These are phyloP conservation scores for Pectinophora gossypiella DNA, from an alignment of 1,140 invertebrate genomes.

Conservation along the genomic window DNA sequence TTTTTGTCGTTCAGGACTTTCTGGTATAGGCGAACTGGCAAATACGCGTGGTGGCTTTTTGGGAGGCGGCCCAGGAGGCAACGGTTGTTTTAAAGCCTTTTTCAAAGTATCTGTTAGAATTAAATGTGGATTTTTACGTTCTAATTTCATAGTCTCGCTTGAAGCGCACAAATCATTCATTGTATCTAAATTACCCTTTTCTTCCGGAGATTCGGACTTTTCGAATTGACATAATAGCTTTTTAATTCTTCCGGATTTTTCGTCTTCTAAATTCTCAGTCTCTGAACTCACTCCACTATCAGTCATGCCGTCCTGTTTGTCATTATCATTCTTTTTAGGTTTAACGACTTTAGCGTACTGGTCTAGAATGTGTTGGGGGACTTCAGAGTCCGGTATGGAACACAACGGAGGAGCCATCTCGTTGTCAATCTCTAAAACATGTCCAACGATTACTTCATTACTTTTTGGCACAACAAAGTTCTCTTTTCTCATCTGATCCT, in stretches of 20 bases:
- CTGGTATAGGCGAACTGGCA: constrained; percentile 24
- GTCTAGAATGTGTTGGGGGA: constrained; percentile 66
- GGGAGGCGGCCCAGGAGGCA: constrained; percentile 81
- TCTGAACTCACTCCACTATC: constrained; percentile 72
- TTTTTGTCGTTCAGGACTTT: constrained; percentile 45
- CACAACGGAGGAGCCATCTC: constrained; percentile 15
- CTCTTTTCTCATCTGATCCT: constrained; percentile 67
- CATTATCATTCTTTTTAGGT: constrained; percentile 48
- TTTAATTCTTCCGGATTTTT: constrained; percentile 40
- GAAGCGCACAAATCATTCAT: constrained; percentile 53
- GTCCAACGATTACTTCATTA: constrained; percentile 24
- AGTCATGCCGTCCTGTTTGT: constrained; percentile 61
- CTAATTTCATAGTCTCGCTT: constrained; percentile 59
- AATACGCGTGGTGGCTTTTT: constrained; percentile 84
- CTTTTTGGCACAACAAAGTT: constrained; percentile 35
- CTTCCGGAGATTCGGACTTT: constrained; percentile 19
- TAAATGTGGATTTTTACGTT: constrained; percentile 60
- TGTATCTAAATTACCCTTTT: constrained; percentile 32
- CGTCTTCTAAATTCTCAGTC: constrained; percentile 63
- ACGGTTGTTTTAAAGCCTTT: constrained; percentile 77
- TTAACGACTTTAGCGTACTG: constrained; percentile 74
- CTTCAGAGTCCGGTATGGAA: constrained; percentile 54
- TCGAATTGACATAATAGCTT: constrained; percentile 47
- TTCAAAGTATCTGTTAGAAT: constrained; percentile 77
- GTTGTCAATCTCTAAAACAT: constrained; percentile 15